These are phyloP conservation scores for Caenorhabditis wallacei DNA, from an alignment of 2,888 invertebrate genomes.

Conservation along the genomic window DNA sequence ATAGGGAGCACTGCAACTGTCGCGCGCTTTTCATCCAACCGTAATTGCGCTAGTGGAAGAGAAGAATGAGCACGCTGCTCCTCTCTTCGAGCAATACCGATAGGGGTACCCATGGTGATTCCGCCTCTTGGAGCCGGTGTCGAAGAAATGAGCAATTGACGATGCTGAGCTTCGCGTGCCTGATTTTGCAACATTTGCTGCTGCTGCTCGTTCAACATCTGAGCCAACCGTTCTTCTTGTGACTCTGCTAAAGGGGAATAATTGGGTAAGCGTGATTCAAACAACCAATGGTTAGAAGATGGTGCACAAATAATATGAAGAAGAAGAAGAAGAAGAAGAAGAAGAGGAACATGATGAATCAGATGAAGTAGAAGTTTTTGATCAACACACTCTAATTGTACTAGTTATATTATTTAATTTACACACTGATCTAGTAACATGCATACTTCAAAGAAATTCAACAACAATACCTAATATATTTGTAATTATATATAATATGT, in stretches of 20 bases:
- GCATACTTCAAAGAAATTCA: slow-evolving; percentile 7
- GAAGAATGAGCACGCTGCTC: slow-evolving; percentile 2
- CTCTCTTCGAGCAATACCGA: slow-evolving; percentile 39
- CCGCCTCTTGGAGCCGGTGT: slow-evolving; percentile 46
- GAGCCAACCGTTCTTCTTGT: slow-evolving; percentile 50
- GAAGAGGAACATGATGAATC: slow-evolving; percentile 12
- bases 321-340: not conserved
- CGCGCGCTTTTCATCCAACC: slow-evolving; percentile 29
- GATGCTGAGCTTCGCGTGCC: slow-evolving; percentile 53
- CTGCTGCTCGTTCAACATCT: slow-evolving; percentile 53
- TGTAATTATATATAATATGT: not conserved
- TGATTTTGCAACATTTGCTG: slow-evolving; percentile 60
- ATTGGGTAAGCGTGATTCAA: slow-evolving; percentile 52
- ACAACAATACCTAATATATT: not conserved
- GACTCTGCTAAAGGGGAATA: slow-evolving; percentile 58
- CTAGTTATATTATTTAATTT: not conserved
- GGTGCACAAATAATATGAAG: slow-evolving; percentile 32
- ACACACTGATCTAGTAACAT: slow-evolving; percentile 17
- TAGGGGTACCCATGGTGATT: slow-evolving; percentile 53
- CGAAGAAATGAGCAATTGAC: slow-evolving; percentile 47
- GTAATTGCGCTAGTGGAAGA: slow-evolving; percentile 12
- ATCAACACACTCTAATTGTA: slow-evolving; percentile 5
- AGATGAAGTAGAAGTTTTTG: slow-evolving; percentile 1
- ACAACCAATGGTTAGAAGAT: slow-evolving; percentile 53
- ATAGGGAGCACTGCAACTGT: slow-evolving; percentile 52